phyloP scores from a whole-genome alignment of 2,888 invertebrate species.

The Lasioglossum zephyrum region DNA sequence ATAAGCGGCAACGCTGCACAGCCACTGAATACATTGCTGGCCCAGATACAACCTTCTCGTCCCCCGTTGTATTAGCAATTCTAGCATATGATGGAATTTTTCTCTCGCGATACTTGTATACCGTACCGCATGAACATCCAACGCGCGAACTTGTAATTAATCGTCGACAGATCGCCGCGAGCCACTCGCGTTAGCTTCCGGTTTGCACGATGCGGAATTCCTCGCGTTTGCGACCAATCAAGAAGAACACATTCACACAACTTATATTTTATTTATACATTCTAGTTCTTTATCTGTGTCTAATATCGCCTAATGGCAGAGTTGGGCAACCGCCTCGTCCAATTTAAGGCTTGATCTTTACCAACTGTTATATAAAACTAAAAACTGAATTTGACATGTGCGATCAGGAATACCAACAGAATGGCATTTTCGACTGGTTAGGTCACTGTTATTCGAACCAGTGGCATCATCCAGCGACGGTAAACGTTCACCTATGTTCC shows the following conservation, averaged over 20 bases:
- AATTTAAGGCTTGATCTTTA: too few species aligned
- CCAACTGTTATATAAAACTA: too few species aligned
- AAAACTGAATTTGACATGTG: too few species aligned
- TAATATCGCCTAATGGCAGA: too few species aligned
- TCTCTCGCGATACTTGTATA: conserved; percentile 42
- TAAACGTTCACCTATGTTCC: neutral
- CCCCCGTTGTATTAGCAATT: conserved; percentile 56
- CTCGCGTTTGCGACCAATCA: neutral
- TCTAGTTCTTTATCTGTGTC: too few species aligned
- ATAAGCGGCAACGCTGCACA: conserved; percentile 39
- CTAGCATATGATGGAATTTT: conserved; percentile 47
- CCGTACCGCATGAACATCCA: conserved; percentile 22
- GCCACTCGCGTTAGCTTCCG: conserved; percentile 31
- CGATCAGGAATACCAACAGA: neutral
- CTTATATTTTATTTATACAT: too few species aligned
- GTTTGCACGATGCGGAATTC: neutral
- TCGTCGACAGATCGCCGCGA: conserved; percentile 22
- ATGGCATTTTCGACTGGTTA: conserved; percentile 1
- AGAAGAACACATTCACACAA: too few species aligned
- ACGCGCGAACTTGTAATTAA: conserved; percentile 48
- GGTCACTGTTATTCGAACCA: conserved; percentile 27
- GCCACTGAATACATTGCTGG: conserved; percentile 41
- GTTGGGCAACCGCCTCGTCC: too few species aligned
- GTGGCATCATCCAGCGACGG: neutral
- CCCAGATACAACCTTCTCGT: conserved; percentile 45